Evolutionary conservation across 2,888 invertebrate species (phyloP).

Genomic region (Acanthosepion pharaonis): DNA sequence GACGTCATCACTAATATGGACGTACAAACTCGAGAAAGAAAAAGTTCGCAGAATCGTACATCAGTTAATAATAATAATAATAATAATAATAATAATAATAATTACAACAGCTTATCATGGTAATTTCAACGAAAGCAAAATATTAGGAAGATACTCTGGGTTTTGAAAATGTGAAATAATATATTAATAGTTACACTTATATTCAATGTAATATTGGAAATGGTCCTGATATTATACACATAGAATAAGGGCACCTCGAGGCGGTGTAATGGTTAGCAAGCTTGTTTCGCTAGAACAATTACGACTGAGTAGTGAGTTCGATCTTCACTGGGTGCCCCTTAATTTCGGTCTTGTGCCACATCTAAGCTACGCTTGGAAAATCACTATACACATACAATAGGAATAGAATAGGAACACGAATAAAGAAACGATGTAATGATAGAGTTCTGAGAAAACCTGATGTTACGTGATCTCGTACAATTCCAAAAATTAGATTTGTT

Average conservation of each 20-base stretch:
- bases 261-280: too few species aligned
- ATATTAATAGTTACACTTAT: background rate
- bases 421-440: too few species aligned
- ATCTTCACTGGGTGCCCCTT: too few species aligned
- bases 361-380: too few species aligned
- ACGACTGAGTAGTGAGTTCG: too few species aligned
- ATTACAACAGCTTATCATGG: background rate
- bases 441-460: too few species aligned
- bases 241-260: too few species aligned
- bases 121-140: background rate
- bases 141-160: background rate
- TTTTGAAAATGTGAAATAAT: background rate
- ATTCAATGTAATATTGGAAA: background rate
- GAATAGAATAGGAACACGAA: background rate
- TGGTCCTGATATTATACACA: background rate
- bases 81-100: conserved; percentile 14
- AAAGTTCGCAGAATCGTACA: too few species aligned
- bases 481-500: too few species aligned
- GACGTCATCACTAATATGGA: background rate
- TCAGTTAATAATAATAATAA: background rate
- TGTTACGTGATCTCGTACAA: too few species aligned
- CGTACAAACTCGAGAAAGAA: background rate
- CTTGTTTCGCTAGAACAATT: too few species aligned
- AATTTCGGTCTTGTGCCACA: too few species aligned
- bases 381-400: background rate